Conservation (phyloP, 2,797 vertebrate genomes). For the Nyctibius grandis region DNA sequence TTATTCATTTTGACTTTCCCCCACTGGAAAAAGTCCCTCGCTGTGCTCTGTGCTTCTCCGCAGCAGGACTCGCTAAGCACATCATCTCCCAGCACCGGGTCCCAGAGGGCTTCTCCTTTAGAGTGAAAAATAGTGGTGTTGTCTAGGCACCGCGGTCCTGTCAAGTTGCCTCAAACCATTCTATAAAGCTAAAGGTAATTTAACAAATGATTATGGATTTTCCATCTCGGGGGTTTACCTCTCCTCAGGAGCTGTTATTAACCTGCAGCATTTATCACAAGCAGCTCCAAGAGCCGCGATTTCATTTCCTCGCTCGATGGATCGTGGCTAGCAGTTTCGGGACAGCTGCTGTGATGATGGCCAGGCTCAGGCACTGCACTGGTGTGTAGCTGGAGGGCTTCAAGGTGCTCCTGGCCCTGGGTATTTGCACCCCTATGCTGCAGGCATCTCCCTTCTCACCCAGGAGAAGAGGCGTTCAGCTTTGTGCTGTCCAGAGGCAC, state of each 20-base stretch:
- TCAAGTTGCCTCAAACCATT: background rate
- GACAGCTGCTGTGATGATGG: fast-evolving
- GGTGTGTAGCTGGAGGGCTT: background rate
- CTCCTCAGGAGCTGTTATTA: background rate
- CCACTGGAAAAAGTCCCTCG: background rate
- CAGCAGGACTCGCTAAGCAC: background rate
- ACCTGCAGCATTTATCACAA: background rate
- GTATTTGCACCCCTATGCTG: fast-evolving
- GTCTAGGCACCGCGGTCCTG: background rate
- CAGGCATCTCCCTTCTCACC: background rate
- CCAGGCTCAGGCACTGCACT: fast-evolving
- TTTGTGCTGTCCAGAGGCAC: background rate
- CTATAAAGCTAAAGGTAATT: background rate
- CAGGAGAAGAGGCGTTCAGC: background rate
- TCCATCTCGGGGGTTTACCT: background rate
- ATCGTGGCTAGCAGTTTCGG: background rate
- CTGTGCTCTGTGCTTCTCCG: background rate
- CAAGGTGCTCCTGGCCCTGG: background rate
- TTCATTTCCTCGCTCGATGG: background rate
- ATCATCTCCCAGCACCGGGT: background rate
- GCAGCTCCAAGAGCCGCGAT: fast-evolving
- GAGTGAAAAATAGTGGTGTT: background rate
- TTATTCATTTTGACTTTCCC: background rate
- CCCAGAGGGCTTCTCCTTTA: background rate
- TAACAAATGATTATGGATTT: constrained; percentile 6